Base-by-base conservation (phyloP, 1,140 invertebrate genomes). In the Leptonema lineaticorne region DNA sequence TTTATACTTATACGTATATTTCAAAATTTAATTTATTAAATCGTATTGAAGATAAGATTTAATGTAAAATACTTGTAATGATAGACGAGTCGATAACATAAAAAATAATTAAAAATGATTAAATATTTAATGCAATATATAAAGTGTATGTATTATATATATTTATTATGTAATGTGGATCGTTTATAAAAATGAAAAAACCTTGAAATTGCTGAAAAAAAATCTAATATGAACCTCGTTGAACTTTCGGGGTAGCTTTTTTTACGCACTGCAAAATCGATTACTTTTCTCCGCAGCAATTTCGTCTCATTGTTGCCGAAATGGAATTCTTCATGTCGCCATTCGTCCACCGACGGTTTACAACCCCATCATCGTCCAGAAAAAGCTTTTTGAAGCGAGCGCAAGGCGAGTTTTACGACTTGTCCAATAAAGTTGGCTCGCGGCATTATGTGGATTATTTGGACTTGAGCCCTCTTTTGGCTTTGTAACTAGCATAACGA, bases 341-440 rank as follows among this genome's bases (percentile, higher is more conserved):
- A 33, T 33, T 11, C 30, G 11, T 33, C 2, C 2, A 41, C 37
- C 37, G 9, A 2, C 37, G 9, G 37, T 41, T 41, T 4, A 1
- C 9, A 41, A 41, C 9, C 2, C 11, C 37, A 14, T 14, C 9
- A 33, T 41, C n/a, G 37, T 16, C 37, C 56, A 24, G 56, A 58
- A 45, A 56, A 58, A 58, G 33, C 59, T 14, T 26, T 45, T 26
- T n/a, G 18, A 26, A 24, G 22, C 50, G 27, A 22, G 37, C 59
- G 16, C 37, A 58, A 2, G 9, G 59, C 16, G 27, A 62, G 59
- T 62, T 62, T 62, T 62, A 62, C 27, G 59, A 62, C 59, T 37
- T 62, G 59, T 62, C 59, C 59, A 62, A 62, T 62, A 62, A 62
- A 62, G 59, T 62, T 33, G 59, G 59, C 59, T 62, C 57, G 27